Evolutionary conservation across 64 coral and sea anemone genomes (phyloP).

Genomic region (Montipora foliosa): DNA sequence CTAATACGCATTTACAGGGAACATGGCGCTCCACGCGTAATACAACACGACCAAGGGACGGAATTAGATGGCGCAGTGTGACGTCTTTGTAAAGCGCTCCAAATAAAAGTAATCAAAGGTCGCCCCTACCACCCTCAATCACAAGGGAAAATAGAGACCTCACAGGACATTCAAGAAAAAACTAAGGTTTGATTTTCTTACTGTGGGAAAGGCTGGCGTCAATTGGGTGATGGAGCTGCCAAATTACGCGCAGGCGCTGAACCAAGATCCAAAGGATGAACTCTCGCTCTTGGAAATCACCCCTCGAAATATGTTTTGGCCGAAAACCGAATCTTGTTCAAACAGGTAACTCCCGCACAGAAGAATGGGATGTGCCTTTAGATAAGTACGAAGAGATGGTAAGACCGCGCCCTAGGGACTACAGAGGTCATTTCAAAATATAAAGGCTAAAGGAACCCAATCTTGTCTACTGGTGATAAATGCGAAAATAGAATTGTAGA

Average conservation of each 20-base stretch:
- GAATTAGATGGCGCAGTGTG: constrained; percentile 22
- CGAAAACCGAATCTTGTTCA: constrained; percentile 16
- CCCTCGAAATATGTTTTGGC: constrained; percentile 8
- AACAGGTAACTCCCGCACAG: background rate
- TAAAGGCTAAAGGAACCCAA: background rate
- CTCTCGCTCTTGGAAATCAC: constrained; percentile 12
- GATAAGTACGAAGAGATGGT: background rate
- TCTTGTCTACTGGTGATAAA: background rate
- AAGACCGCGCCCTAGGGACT: background rate
- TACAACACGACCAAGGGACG: constrained; percentile 38
- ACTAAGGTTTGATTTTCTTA: constrained; percentile 43
- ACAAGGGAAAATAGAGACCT: too few relatives aligned
- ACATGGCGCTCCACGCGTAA: constrained; percentile 10
- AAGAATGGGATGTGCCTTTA: background rate
- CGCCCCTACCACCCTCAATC: too few relatives aligned
- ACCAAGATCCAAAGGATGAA: constrained; percentile 44
- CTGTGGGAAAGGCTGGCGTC: too few relatives aligned
- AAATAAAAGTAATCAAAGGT: too few relatives aligned
- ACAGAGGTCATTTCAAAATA: background rate
- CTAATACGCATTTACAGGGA: too few relatives aligned
- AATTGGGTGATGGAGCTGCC: background rate
- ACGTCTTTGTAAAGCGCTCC: constrained; percentile 6
- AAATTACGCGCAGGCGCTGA: constrained; percentile 1
- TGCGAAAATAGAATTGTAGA: background rate
- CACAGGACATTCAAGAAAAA: background rate